phyloP scores from a whole-genome alignment of 2,113 vertebrate species.

The Chrysemys picta region DNA sequence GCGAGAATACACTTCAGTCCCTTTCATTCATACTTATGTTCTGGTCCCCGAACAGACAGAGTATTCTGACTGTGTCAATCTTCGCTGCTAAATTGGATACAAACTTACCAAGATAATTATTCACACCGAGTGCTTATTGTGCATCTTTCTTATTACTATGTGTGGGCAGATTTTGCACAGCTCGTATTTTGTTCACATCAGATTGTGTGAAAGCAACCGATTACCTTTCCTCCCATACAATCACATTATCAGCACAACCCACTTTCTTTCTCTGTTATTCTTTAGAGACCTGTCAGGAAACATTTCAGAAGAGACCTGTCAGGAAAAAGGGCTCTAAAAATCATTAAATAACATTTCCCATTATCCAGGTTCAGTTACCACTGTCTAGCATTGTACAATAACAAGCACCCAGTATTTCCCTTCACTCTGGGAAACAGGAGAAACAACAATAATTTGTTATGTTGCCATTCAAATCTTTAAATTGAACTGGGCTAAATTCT shows the following conservation, averaged over 20 bases:
- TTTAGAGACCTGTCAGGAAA: conserved; percentile 20
- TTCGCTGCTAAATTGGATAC: conserved; percentile 58
- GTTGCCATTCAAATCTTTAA: not conserved
- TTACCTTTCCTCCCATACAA: conserved; percentile 59
- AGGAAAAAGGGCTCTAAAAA: not conserved
- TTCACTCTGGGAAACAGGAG: not conserved
- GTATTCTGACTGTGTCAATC: conserved; percentile 43
- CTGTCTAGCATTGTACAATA: not conserved
- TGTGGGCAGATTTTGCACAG: conserved; percentile 57
- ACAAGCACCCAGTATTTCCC: not conserved
- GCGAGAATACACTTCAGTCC: conserved; percentile 16
- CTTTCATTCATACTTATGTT: conserved; percentile 53
- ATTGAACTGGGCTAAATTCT: not conserved
- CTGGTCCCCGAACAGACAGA: conserved; percentile 28
- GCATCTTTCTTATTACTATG: conserved; percentile 55
- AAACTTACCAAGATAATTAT: conserved; percentile 70
- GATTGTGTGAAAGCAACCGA: conserved; percentile 63
- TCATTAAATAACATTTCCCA: not conserved
- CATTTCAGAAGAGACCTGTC: not conserved
- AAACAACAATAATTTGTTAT: not conserved
- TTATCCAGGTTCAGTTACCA: not conserved
- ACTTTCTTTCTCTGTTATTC: not conserved
- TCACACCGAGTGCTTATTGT: conserved; percentile 61
- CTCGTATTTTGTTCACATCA: conserved; percentile 59
- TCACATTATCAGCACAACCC: conserved; percentile 47